Percentiles rank a stretch among this genome's conserved stretches.
These are phyloP conservation scores for Adineta ricciae DNA, from an alignment of 2,888 invertebrate genomes.

Conservation along the genomic window DNA sequence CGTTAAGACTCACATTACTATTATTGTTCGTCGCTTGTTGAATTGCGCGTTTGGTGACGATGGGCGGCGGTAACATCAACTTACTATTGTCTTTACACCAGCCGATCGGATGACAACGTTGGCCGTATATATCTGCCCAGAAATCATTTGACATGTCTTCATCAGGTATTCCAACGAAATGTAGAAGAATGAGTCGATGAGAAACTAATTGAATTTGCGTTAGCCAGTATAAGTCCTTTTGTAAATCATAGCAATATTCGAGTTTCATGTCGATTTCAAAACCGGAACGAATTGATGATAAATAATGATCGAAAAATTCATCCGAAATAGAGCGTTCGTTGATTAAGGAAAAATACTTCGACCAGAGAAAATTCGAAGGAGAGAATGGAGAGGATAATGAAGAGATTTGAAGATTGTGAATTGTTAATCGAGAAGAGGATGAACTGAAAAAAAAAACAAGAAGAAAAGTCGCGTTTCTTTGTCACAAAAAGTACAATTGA, in stretches of 20 bases:
- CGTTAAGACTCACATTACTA: background rate
- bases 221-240: background rate
- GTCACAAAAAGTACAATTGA: background rate
- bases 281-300: background rate
- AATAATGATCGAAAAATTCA: constrained; percentile 18
- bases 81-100: constrained; percentile 5
- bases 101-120: background rate
- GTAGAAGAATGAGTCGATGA: background rate
- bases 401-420: background rate
- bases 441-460: background rate
- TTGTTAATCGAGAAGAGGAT: background rate
- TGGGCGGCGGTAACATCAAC: background rate
- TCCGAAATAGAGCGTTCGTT: background rate
- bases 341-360: background rate
- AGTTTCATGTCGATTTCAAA: constrained; percentile 1
- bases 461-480: background rate
- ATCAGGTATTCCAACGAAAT: background rate
- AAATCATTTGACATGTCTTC: background rate
- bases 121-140: background rate
- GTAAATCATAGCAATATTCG: background rate
- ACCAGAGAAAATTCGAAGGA: background rate
- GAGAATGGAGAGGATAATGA: background rate
- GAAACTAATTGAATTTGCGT: background rate
- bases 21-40: background rate
- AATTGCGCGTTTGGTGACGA: background rate